Evolutionary conservation across 1,140 invertebrate genomes (phyloP).

Genomic region (Eupristina koningsbergeri): DNA sequence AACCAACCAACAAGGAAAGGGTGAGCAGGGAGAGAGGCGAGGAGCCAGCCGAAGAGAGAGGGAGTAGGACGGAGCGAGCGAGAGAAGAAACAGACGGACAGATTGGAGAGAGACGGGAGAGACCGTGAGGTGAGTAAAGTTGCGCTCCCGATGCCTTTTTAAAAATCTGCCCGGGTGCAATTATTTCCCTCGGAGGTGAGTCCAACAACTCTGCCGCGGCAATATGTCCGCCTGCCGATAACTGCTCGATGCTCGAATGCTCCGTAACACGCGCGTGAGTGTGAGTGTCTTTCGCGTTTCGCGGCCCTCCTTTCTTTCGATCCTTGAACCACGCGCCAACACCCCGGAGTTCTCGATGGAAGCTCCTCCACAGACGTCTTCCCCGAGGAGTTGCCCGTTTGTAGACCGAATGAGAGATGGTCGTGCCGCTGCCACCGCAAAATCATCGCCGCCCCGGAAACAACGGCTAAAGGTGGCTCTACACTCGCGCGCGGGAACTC

Average conservation of each 20-base stretch:
- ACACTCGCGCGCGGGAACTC: neutral
- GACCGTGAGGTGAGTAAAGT: conserved; percentile 18
- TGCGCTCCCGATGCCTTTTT: neutral
- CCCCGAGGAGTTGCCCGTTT: too few relatives aligned
- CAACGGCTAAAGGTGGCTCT: neutral
- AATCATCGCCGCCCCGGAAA: conserved; percentile 6
- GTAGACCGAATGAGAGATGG: too few relatives aligned
- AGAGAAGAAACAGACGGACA: neutral
- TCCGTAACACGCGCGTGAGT: neutral
- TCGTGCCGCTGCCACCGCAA: too few relatives aligned
- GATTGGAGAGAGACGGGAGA: neutral
- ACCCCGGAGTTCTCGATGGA: too few relatives aligned
- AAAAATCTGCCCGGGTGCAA: too few relatives aligned
- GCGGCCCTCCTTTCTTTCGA: neutral
- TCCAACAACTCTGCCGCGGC: neutral
- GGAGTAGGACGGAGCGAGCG: neutral
- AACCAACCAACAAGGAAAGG: neutral
- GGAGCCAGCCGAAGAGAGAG: neutral
- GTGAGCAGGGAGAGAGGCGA: neutral
- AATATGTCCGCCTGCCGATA: conserved; percentile 13
- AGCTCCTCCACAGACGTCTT: too few relatives aligned
- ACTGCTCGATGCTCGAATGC: neutral
- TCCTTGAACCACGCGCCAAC: too few relatives aligned
- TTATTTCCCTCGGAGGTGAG: too few relatives aligned
- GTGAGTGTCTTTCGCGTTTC: neutral